Evolutionary conservation across 2,797 vertebrate species (phyloP).

Genomic region (Nyctalus aviator): DNA sequence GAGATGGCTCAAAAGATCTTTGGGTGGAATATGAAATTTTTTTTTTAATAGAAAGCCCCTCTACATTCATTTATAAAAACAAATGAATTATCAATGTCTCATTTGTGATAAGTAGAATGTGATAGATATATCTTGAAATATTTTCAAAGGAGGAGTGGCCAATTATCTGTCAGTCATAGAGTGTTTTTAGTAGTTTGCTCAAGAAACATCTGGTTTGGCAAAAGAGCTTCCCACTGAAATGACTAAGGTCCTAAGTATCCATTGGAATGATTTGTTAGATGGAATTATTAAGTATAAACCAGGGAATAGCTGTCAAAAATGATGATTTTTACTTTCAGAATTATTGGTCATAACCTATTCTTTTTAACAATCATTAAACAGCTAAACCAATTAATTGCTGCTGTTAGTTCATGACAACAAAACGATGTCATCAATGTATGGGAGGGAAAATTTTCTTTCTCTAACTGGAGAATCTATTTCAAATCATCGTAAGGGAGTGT

Average conservation of each 20-base stretch:
- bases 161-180: neutral
- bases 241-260: conserved; percentile 20
- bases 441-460: conserved; percentile 46
- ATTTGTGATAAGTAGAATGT: neutral
- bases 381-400: conserved; percentile 51
- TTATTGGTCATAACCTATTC: conserved; percentile 42
- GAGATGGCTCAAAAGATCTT: neutral
- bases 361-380: conserved; percentile 16
- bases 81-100: neutral
- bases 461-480: neutral
- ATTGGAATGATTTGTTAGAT: conserved; percentile 37
- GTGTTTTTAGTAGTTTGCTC: neutral
- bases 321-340: conserved; percentile 61
- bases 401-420: conserved; percentile 46
- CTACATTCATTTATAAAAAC: neutral
- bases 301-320: conserved; percentile 35
- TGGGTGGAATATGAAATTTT: neutral
- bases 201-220: conserved; percentile 50
- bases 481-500: neutral
- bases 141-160: conserved; percentile 43
- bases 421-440: neutral
- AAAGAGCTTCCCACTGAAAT: conserved; percentile 29
- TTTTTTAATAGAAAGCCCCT: neutral
- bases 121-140: neutral
- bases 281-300: conserved; percentile 48